These are phyloP conservation scores for Amiota communis DNA, from an alignment of 2,888 invertebrate genomes.

Conservation along the genomic window DNA sequence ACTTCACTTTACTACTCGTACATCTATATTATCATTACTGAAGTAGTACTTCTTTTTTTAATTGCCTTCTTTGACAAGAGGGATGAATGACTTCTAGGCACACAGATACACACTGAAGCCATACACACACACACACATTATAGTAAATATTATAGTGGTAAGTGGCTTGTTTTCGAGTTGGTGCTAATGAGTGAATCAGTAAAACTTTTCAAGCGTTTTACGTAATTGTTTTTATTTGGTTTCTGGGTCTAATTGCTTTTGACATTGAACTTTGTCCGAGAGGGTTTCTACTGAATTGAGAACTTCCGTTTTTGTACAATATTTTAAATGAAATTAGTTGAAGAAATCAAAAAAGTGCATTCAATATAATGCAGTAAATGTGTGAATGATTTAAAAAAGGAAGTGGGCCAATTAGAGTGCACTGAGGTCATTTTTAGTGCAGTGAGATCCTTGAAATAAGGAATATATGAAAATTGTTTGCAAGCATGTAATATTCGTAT, in stretches of 20 bases:
- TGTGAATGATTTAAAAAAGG: too few species aligned
- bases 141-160: too few species aligned
- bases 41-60: neutral
- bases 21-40: too few species aligned
- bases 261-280: constrained; percentile 22
- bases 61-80: neutral
- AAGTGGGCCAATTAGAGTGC: too few species aligned
- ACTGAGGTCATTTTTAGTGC: too few species aligned
- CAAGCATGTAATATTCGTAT: too few species aligned
- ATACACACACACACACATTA: neutral
- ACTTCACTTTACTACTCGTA: too few species aligned
- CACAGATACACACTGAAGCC: neutral
- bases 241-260: constrained; percentile 18
- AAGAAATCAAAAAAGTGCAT: too few species aligned
- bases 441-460: too few species aligned
- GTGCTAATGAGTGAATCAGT: constrained; percentile 17
- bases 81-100: neutral
- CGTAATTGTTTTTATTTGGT: constrained; percentile 1
- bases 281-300: too few species aligned
- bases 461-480: too few species aligned
- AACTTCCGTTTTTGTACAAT: constrained; percentile 13
- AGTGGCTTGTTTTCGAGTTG: constrained; percentile 19
- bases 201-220: neutral
- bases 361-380: too few species aligned
- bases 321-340: neutral